These are phyloP conservation scores for Zaprionus bogoriensis DNA, from an alignment of 2,888 invertebrate genomes.

Conservation along the genomic window DNA sequence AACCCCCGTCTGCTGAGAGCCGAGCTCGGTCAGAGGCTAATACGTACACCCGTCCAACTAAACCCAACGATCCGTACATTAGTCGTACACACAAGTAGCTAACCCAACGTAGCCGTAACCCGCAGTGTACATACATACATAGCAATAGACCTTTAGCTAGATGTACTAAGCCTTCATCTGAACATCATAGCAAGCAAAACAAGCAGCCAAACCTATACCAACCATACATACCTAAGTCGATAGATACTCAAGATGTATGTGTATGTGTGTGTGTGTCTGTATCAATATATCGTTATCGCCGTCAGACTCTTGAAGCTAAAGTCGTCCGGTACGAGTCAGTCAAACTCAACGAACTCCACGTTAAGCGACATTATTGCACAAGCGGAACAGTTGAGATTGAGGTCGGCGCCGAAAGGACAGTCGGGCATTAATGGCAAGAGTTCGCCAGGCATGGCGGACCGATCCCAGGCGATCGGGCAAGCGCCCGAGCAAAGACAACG, in stretches of 20 bases:
- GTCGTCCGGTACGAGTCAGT: constrained; percentile 64
- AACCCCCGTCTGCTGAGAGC: background rate
- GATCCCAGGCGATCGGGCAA: background rate
- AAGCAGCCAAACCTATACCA: background rate
- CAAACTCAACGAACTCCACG: constrained; percentile 77
- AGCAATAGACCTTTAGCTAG: background rate
- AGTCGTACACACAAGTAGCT: constrained; percentile 6
- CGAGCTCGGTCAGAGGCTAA: constrained; percentile 39
- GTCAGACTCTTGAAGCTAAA: constrained; percentile 67
- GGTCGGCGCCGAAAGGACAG: constrained; percentile 1
- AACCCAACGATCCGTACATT: constrained; percentile 24
- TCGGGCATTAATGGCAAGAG: constrained; percentile 19
- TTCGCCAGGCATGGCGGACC: background rate
- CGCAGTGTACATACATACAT: no score
- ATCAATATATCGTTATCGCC: constrained; percentile 31
- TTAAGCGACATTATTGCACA: constrained; percentile 54
- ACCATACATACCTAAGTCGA: constrained; percentile 8
- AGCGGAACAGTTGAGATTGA: constrained; percentile 67
- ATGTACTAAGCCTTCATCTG: constrained; percentile 1
- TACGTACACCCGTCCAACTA: background rate
- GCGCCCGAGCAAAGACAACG: no score
- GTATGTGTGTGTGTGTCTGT: constrained; percentile 26
- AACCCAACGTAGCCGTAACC: background rate
- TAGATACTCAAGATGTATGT: no score
- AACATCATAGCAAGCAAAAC: constrained; percentile 9